A percentile compares a stretch with the other conserved stretches of the same genome.
phyloP scores from a whole-genome alignment of 2,888 invertebrate species.

The Monochamus alternatus region DNA sequence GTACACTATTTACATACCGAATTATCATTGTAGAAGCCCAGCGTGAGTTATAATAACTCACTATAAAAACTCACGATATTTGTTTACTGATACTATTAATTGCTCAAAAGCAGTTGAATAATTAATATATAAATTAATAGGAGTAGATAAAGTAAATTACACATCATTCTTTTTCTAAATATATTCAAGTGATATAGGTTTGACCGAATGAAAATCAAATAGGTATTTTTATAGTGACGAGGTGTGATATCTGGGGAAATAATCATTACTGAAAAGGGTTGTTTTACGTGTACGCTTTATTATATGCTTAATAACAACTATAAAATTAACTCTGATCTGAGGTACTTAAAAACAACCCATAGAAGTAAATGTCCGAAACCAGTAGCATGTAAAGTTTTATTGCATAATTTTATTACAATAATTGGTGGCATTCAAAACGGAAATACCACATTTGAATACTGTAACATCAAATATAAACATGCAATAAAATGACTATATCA shows the following conservation, averaged over 20 bases:
- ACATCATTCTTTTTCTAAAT: too few relatives aligned
- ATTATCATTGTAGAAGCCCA: too few relatives aligned
- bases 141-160: too few relatives aligned
- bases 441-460: constrained; percentile 58
- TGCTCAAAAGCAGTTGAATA: too few relatives aligned
- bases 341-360: constrained; percentile 35
- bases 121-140: too few relatives aligned
- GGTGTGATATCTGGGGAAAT: constrained; percentile 11
- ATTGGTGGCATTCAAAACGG: constrained; percentile 56
- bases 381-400: constrained; percentile 45
- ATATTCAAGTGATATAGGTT: too few relatives aligned
- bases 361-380: constrained; percentile 36
- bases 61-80: too few relatives aligned
- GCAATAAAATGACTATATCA: constrained; percentile 66
- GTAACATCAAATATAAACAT: constrained; percentile 61
- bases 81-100: too few relatives aligned
- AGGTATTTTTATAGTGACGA: neutral
- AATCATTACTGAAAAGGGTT: constrained; percentile 9
- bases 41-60: too few relatives aligned
- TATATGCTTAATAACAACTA: constrained; percentile 36
- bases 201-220: too few relatives aligned
- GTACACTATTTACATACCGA: too few relatives aligned
- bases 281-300: constrained; percentile 15
- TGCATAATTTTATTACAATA: constrained; percentile 53
- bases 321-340: constrained; percentile 32